Evolutionary conservation across 2,113 vertebrate species (phyloP), one percentile per base, ranked within the genome.

Genomic region (Macaca fascicularis): DNA sequence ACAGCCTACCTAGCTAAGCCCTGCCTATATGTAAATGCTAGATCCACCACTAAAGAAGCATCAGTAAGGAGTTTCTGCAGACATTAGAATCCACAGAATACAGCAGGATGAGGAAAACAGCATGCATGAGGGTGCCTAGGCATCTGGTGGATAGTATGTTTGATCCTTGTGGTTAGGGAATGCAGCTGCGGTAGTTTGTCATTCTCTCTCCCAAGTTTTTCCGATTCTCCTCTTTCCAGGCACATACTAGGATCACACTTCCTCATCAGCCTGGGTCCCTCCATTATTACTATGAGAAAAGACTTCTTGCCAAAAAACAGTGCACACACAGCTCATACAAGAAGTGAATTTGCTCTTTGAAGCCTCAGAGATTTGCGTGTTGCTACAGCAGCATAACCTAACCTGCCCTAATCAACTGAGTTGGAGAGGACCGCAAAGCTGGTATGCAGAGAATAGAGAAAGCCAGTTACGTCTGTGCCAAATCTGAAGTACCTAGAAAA

Each of bases 61-160:
- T 19, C 5, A 22, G 8, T 30, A n/a, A 78, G 8, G 23, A 23
- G 11, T 19, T 20, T 69, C 61, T 23, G 64, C 11, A 84, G 48
- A 95, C 27, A 70, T 5, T 11, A 12, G 4, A 38, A 22, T 1
- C 38, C 30, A 32, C 3, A 45, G 40, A 64, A 13, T 0, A 3
- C 0, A 6, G n/a, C 2, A 3, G 9, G 10, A 5, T 1, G 2
- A 74, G 40, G 48, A 20, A 8, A 32, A 38, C 2, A 2, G n/a
- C 40, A 35, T 8, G 0, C 0, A 32, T 32, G 32, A 32, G 69
- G 79, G 35, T 0, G 1, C 38, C 2, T 23, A 4, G 22, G 30
- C 32, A 13, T 7, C 12, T 16, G 2, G n/a, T 4, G 30, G 32
- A 8, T 1, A 3, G 40, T 3, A 17, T 6, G 2, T 13, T n/a